phyloP scores from a whole-genome alignment of 1,140 invertebrate genomes.

The Neodiprion fabricii region DNA sequence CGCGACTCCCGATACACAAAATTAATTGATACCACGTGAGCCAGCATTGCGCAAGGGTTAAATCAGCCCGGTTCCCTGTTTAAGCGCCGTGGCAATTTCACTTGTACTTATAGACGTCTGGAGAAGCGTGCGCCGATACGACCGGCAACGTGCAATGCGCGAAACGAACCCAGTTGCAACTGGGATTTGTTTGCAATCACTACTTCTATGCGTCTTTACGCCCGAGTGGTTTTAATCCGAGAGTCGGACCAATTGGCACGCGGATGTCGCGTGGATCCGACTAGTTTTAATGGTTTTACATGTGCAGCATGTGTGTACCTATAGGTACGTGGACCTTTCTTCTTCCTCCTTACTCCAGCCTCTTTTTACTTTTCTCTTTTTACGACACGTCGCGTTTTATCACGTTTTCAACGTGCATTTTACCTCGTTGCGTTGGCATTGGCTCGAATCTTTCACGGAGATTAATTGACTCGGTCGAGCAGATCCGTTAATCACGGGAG shows the following conservation, averaged over 20 bases:
- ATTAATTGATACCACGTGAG: conserved; percentile 62
- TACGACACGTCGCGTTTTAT: background rate
- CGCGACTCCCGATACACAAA: conserved; percentile 35
- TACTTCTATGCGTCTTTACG: background rate
- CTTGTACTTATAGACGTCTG: background rate
- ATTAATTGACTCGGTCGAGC: conserved; percentile 2
- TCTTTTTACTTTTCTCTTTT: no score
- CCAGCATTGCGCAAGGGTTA: conserved; percentile 51
- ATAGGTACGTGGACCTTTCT: no score
- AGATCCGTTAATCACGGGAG: background rate
- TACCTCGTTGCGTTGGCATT: background rate
- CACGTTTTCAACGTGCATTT: background rate
- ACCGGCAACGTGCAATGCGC: no score
- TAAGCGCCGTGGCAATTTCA: conserved; percentile 43
- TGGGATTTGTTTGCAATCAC: no score
- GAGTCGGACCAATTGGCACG: background rate
- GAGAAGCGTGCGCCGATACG: background rate
- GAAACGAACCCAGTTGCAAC: no score
- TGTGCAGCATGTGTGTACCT: no score
- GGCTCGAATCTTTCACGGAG: background rate
- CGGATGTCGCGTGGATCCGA: background rate
- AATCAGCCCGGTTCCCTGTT: conserved; percentile 2
- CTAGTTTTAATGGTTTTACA: no score
- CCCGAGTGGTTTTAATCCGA: background rate
- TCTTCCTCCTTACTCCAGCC: no score